Percentiles rank a stretch among this genome's conserved stretches.
These are phyloP conservation scores for Lymantria monacha DNA, from an alignment of 2,888 invertebrate genomes.

Conservation along the genomic window DNA sequence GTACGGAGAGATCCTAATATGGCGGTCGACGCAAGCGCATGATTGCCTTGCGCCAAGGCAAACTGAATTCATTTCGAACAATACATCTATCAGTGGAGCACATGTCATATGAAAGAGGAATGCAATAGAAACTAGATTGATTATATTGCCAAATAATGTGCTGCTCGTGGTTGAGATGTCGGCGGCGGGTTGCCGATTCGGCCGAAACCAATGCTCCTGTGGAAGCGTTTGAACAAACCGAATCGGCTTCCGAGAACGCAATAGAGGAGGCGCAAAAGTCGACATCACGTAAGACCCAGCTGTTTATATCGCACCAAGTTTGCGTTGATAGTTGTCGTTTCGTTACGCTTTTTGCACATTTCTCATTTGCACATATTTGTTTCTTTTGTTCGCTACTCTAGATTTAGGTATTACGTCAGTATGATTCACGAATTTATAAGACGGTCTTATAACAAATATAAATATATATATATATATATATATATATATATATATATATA, in stretches of 20 bases:
- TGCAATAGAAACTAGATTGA: conserved; percentile 37
- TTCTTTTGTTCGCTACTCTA: conserved; percentile 20
- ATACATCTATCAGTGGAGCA: conserved; percentile 56
- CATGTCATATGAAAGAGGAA: conserved; percentile 38
- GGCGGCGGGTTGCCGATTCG: conserved; percentile 67
- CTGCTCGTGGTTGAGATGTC: conserved; percentile 74
- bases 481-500: background rate
- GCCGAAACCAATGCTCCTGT: conserved; percentile 46
- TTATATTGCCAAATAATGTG: conserved; percentile 58
- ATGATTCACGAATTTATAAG: conserved; percentile 50
- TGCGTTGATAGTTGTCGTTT: conserved; percentile 31
- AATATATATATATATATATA: background rate
- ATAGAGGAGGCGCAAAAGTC: conserved; percentile 43
- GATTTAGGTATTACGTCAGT: conserved; percentile 40
- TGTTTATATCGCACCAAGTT: conserved; percentile 41
- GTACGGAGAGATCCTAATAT: conserved; percentile 76
- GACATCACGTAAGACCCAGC: conserved; percentile 64
- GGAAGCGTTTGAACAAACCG: conserved; percentile 60
- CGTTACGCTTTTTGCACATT: conserved; percentile 52
- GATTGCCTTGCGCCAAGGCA: conserved; percentile 76
- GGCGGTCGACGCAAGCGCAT: conserved; percentile 60
- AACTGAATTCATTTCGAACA: conserved; percentile 57
- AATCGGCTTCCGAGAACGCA: conserved; percentile 37
- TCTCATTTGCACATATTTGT: conserved; percentile 34
- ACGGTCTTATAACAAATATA: conserved; percentile 9